Percentiles rank a stretch among this genome's conserved stretches.
Conservation (phyloP, 2,797 vertebrate species). For the Eulemur mongoz region DNA sequence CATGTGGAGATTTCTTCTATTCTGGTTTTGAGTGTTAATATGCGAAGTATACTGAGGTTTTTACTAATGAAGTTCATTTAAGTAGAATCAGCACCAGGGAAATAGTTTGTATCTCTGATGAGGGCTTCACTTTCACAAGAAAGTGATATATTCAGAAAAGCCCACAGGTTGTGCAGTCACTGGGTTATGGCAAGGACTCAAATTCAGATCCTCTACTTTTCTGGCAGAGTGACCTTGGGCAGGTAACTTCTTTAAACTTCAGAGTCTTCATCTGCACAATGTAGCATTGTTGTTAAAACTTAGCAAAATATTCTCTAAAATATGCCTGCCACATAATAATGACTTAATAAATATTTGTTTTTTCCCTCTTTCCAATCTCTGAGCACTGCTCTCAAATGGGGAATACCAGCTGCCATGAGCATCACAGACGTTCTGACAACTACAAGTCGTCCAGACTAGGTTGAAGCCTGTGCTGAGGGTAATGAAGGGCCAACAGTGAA, state of each 20-base stretch:
- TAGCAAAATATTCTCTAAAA: not conserved
- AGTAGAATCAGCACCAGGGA: not conserved
- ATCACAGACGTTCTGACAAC: not conserved
- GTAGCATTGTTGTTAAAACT: not conserved
- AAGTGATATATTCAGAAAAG: not conserved
- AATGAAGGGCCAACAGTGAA: not conserved
- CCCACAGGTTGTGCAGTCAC: not conserved
- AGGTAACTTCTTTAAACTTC: not conserved
- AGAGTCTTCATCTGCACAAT: not conserved
- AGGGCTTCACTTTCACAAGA: not conserved
- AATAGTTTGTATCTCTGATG: not conserved
- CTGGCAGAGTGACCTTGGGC: not conserved
- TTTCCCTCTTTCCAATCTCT: not conserved
- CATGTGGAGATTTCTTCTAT: not conserved
- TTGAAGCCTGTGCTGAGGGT: not conserved
- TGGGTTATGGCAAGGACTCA: not conserved
- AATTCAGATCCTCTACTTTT: not conserved
- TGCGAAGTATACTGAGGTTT: constrained; percentile 3
- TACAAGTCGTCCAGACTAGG: not conserved
- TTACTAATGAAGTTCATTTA: not conserved
- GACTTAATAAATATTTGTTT: not conserved
- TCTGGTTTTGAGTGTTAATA: not conserved
- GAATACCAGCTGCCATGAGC: not conserved
- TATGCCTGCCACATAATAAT: not conserved
- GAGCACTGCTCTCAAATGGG: not conserved